A percentile compares a stretch with the other conserved stretches of the same genome.
These are phyloP conservation scores for Siniperca undulata DNA, from an alignment of 2,797 vertebrate genomes.

Conservation along the genomic window DNA sequence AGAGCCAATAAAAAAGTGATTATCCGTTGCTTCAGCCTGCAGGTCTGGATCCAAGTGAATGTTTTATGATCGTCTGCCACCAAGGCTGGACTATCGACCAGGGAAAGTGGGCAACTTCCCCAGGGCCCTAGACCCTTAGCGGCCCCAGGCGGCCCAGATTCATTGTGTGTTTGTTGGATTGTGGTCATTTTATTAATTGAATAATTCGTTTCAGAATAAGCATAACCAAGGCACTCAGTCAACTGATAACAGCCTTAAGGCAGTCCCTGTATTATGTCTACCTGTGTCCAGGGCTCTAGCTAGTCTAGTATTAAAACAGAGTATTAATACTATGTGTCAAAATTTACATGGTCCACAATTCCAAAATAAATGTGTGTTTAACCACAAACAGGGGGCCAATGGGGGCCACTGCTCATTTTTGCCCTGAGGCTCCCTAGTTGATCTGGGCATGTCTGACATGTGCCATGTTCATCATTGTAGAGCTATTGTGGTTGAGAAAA, in stretches of 20 bases:
- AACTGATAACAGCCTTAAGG: not conserved
- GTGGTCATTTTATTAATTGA: not conserved
- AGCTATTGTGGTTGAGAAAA: not conserved
- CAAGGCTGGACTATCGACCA: not conserved
- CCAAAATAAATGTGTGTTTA: not conserved
- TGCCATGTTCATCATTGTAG: not conserved
- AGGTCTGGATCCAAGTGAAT: not conserved
- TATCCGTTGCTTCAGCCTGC: not conserved
- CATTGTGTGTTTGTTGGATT: not conserved
- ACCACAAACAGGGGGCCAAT: not conserved
- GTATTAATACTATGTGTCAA: not conserved
- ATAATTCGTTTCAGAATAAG: not conserved
- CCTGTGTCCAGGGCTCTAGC: not conserved
- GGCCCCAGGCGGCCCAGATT: not conserved
- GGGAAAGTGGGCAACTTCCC: not conserved
- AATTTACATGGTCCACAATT: not conserved
- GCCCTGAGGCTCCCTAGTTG: not conserved
- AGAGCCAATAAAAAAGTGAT: not conserved
- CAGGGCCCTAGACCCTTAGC: not conserved
- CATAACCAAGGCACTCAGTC: not conserved
- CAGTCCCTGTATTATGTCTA: not conserved
- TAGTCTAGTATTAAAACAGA: no score
- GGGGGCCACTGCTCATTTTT: no score
- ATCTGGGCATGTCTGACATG: not conserved
- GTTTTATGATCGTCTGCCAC: not conserved